A percentile compares a stretch with the other conserved stretches of the same genome.
These are phyloP conservation scores for Echinarachnius parma DNA, from an alignment of 53 echinoderm and acorn worm genomes.

Conservation along the genomic window DNA sequence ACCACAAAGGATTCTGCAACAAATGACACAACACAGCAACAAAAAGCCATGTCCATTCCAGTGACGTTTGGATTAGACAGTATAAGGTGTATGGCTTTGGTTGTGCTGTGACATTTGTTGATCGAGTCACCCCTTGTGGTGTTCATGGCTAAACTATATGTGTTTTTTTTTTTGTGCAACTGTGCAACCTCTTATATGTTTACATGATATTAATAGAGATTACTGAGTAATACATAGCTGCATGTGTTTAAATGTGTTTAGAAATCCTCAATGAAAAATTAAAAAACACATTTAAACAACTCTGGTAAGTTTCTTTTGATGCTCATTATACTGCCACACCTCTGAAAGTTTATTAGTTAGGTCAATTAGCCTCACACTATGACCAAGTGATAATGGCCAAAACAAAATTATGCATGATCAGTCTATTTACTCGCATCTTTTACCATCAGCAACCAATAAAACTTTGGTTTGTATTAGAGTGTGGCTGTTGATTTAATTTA, in stretches of 20 bases:
- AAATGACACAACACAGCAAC: slow-evolving; percentile 17
- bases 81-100: background rate
- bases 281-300: background rate
- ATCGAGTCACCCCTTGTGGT: slow-evolving; percentile 19
- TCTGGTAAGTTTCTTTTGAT: slow-evolving; percentile 11
- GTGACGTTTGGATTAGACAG: slow-evolving; percentile 14
- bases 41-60: slow-evolving; percentile 14
- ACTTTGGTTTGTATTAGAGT: slow-evolving; percentile 14
- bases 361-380: slow-evolving; percentile 11
- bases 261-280: background rate
- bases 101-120: slow-evolving; percentile 15
- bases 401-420: slow-evolving; percentile 12
- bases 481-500: slow-evolving; percentile 15
- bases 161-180: background rate
- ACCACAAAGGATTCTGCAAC: slow-evolving; percentile 16
- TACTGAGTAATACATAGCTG: slow-evolving; percentile 7
- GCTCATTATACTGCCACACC: slow-evolving; percentile 11
- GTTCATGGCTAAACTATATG: too few species aligned
- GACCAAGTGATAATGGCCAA: slow-evolving; percentile 4
- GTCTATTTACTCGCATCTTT: too few species aligned
- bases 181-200: slow-evolving; percentile 10
- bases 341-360: slow-evolving; percentile 4
- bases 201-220: slow-evolving; percentile 3
- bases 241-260: slow-evolving; percentile 12
- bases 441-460: too few species aligned